Evolutionary conservation across 2,888 invertebrate genomes (phyloP).

Genomic region (Galerucella nymphaeae): DNA sequence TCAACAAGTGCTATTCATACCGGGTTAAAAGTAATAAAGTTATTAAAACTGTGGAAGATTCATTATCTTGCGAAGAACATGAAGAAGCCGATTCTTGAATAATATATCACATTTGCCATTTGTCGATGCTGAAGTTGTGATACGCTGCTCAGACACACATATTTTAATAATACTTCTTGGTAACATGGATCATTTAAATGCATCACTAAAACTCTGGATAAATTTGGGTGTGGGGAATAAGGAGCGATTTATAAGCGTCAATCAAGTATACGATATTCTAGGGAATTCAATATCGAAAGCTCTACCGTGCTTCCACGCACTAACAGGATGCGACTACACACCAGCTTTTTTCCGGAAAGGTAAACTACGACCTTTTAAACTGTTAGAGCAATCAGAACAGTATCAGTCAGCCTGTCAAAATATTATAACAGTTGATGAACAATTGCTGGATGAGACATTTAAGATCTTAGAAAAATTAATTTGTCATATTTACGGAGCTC

Average conservation of each 20-base stretch:
- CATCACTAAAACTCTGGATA: conserved; percentile 19
- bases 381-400: conserved; percentile 39
- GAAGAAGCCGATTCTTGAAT: conserved; percentile 44
- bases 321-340: conserved; percentile 53
- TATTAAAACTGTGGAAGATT: conserved; percentile 20
- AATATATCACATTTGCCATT: conserved; percentile 34
- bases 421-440: conserved; percentile 39
- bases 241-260: conserved; percentile 46
- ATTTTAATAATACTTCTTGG: conserved; percentile 44
- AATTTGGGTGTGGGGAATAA: conserved; percentile 39
- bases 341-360: conserved; percentile 43
- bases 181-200: conserved; percentile 41
- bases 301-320: conserved; percentile 54
- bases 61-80: conserved; percentile 37
- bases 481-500: conserved; percentile 43
- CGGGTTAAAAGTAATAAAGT: conserved; percentile 43
- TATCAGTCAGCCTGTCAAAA: conserved; percentile 43
- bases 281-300: conserved; percentile 46
- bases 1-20: conserved; percentile 47
- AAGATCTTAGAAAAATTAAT: conserved; percentile 37
- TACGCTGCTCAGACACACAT: conserved; percentile 47
- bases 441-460: conserved; percentile 35
- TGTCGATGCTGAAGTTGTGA: conserved; percentile 33
- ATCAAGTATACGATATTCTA: conserved; percentile 45
- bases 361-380: conserved; percentile 43